Conservation (phyloP, 2,888 invertebrate species). For the Cryptocheilus praepositus region DNA sequence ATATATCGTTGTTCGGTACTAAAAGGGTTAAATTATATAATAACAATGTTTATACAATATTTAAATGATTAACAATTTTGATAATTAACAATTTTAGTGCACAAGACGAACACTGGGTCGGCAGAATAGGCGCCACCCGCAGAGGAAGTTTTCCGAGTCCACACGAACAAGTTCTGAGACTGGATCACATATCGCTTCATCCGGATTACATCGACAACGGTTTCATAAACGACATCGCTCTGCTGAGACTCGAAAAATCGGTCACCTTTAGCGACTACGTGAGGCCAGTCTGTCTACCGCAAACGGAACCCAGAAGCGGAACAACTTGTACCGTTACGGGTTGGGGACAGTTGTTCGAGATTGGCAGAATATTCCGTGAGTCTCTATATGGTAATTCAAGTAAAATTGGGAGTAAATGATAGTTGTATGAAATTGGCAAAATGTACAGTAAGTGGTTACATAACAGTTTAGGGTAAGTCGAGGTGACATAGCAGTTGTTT, state of each 20-base stretch:
- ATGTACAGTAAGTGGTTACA: constrained; percentile 83
- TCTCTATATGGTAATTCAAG: no score
- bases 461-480: no score
- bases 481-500: constrained; percentile 80
- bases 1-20: no score
- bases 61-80: no score
- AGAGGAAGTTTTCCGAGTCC: constrained; percentile 85
- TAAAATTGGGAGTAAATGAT: no score
- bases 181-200: constrained; percentile 82
- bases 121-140: constrained; percentile 84
- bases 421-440: constrained; percentile 85
- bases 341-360: constrained; percentile 88
- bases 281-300: constrained; percentile 81
- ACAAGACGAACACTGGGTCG: constrained; percentile 86
- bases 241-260: constrained; percentile 80
- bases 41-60: no score
- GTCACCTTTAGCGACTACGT: constrained; percentile 80
- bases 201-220: constrained; percentile 85
- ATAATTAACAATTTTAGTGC: no score
- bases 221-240: constrained; percentile 87
- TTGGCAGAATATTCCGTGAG: constrained; percentile 88
- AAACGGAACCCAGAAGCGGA: constrained; percentile 80
- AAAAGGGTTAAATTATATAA: no score
- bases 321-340: constrained; percentile 86
- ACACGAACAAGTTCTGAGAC: constrained; percentile 82